Evolutionary conservation across 1,140 invertebrate species (phyloP), one percentile per base, ranked within the genome.

Genomic region (Rhynchophorus ferrugineus): DNA sequence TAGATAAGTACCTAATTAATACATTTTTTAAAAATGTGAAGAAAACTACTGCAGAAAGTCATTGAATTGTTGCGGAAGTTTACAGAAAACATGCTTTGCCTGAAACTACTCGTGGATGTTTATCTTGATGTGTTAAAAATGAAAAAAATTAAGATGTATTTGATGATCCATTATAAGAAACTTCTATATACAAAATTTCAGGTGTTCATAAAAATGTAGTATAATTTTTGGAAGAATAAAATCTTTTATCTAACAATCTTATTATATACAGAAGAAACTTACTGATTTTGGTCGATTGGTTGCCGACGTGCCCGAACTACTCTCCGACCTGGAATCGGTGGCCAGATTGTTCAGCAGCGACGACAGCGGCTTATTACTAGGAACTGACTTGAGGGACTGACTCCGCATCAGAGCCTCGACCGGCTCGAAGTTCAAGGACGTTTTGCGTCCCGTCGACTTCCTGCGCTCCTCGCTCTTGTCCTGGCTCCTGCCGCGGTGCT

Each of bases 281-380:
- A 52, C 57, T 20, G 53, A 55, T 43, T 49, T 44, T 7, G 39
- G 18, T 21, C 35, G 35, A 34, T 55, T 54, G 13, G 45, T 52
- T 2, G 42, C 55, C 35, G 47, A 50, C 18, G 58, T 60, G 14
- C 61, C 63, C 7, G 65, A 67, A 56, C 65, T 67, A 24, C 60
- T 62, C 3, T 65, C 63, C 18, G 65, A 67, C 49, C 58, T 59
- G 0, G 61, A 62, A 46, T 63, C 61, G 21, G 49, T 19, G n/a
- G 20, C 54, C 16, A 59, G 41, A 46, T 61, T 64, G 41, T 60
- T 64, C 33, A 61, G 56, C 11, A 66, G 49, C 35, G 50, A 45
- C 38, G 62, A 60, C 7, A 64, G 7, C 1, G 58, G 50, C 54
- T 61, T 65, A 54, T 50, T 39, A 20, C 29, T 50, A 37, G 39